phyloP scores from a whole-genome alignment of 1,140 invertebrate genomes.

The Bombyx mandarina region DNA sequence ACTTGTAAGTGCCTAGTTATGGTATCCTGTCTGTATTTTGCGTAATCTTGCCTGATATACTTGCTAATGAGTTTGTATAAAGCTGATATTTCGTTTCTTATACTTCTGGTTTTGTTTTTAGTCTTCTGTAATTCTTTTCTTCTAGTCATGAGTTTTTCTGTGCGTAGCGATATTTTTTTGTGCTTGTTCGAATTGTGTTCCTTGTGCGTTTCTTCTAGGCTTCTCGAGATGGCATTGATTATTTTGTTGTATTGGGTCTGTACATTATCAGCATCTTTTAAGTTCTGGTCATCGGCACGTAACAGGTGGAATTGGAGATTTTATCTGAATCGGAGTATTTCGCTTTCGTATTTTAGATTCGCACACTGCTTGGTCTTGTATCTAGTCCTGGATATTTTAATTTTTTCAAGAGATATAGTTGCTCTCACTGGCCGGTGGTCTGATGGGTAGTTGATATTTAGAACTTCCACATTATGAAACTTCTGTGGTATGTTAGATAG shows the following conservation, averaged over 20 bases:
- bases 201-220: not conserved
- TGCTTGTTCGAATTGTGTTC: not conserved
- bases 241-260: constrained; percentile 2
- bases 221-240: not conserved
- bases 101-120: not conserved
- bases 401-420: constrained; percentile 5
- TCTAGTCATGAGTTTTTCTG: not conserved
- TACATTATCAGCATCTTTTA: not conserved
- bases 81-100: constrained; percentile 1
- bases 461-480: constrained; percentile 8
- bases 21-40: not conserved
- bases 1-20: not conserved
- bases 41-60: not conserved
- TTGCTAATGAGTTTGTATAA: constrained; percentile 1
- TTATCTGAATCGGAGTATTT: constrained; percentile 1
- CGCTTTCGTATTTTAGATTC: not conserved
- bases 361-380: not conserved
- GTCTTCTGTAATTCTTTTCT: not conserved
- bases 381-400: not conserved
- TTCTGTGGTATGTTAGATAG: constrained; percentile 10
- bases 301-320: not conserved
- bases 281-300: not conserved
- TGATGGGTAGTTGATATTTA: constrained; percentile 12
- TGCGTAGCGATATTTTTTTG: not conserved
- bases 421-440: constrained; percentile 18